Conservation (phyloP, 2,888 invertebrate genomes). For the Euphydryas editha region DNA sequence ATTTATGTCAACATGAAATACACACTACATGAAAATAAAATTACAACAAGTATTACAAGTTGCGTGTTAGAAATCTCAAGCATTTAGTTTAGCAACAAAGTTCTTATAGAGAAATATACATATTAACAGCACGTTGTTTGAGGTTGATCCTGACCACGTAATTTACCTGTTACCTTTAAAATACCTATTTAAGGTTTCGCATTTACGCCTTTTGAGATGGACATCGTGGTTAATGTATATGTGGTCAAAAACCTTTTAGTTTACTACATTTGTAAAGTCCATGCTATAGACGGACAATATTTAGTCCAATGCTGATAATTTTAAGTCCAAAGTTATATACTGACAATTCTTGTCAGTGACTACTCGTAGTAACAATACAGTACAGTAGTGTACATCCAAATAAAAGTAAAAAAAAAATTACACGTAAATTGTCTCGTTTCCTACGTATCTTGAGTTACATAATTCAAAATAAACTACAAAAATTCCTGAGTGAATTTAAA, state of each 20-base stretch:
- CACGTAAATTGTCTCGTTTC: neutral
- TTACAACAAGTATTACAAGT: too few species aligned
- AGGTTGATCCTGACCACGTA: neutral
- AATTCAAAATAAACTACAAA: conserved; percentile 6
- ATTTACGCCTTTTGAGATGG: neutral
- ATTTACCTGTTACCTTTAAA: neutral
- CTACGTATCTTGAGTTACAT: neutral
- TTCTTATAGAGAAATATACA: neutral
- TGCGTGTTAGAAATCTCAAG: neutral
- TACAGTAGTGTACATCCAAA: too few species aligned
- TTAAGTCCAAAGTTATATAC: too few species aligned
- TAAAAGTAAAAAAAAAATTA: neutral
- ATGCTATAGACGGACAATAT: too few species aligned
- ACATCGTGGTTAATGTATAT: neutral
- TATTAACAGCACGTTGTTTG: neutral
- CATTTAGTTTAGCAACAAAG: neutral
- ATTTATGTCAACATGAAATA: too few species aligned
- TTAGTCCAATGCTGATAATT: too few species aligned
- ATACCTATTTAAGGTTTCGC: neutral
- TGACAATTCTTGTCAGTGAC: too few species aligned
- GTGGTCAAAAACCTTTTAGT: neutral
- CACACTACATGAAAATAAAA: too few species aligned
- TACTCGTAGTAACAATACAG: too few species aligned
- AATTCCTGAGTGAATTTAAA: neutral
- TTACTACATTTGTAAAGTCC: neutral